A percentile compares a stretch with the other conserved stretches of the same genome.
Conservation (phyloP, 1,140 invertebrate genomes). For the Aphaenogaster rudis region DNA sequence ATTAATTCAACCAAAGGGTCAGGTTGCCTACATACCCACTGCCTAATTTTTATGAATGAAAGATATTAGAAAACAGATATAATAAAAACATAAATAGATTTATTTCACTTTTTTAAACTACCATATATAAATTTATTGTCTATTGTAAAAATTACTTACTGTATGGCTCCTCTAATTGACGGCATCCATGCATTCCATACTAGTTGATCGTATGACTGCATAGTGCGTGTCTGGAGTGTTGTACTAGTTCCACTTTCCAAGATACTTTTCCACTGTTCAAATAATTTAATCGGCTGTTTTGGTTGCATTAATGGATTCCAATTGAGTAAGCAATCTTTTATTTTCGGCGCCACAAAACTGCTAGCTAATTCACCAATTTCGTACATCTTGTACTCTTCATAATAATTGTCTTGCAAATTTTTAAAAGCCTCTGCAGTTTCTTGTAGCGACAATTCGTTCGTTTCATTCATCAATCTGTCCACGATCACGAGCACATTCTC, state of each 20-base stretch:
- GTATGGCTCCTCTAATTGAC: conserved; percentile 90
- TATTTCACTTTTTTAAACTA: not conserved
- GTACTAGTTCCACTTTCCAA: conserved; percentile 87
- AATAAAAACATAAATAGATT: not conserved
- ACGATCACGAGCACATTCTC: conserved; percentile 91
- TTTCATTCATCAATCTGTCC: conserved; percentile 89
- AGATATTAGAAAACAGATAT: conserved; percentile 2
- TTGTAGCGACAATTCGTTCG: conserved; percentile 89
- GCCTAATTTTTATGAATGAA: conserved; percentile 73
- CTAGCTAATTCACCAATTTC: conserved; percentile 90
- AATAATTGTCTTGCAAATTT: conserved; percentile 90
- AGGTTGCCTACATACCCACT: conserved; percentile 92
- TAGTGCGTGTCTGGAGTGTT: conserved; percentile 86
- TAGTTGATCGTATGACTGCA: conserved; percentile 93
- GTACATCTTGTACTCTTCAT: conserved; percentile 89
- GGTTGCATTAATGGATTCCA: conserved; percentile 93
- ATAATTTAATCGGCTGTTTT: conserved; percentile 89
- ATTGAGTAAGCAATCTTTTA: conserved; percentile 90
- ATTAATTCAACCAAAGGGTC: conserved; percentile 93
- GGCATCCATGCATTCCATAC: conserved; percentile 98
- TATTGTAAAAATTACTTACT: conserved; percentile 83
- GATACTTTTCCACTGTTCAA: conserved; percentile 91
- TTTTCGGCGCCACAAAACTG: conserved; percentile 89
- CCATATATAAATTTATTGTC: not conserved
- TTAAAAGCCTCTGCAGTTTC: conserved; percentile 92